A percentile compares a stretch with the other conserved stretches of the same genome.
Conservation (phyloP, 2,797 vertebrate genomes). For the Momotus momota region DNA sequence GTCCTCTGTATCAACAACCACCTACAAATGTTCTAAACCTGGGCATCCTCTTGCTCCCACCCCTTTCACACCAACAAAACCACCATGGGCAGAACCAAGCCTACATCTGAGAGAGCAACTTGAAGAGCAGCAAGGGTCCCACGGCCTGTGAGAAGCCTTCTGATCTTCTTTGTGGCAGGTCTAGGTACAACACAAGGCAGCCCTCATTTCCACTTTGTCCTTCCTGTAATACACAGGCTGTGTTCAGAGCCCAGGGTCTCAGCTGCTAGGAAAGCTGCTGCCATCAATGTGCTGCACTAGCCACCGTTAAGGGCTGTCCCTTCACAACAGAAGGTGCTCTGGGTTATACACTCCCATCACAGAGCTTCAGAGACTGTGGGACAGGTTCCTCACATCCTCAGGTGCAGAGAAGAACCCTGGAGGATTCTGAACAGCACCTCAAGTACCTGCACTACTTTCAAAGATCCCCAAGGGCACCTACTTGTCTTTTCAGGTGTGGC, state of each 20-base stretch:
- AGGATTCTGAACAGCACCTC: not conserved
- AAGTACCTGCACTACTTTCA: not conserved
- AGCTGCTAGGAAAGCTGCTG: not conserved
- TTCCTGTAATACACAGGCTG: not conserved
- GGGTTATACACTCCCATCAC: rapidly evolving
- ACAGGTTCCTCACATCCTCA: not conserved
- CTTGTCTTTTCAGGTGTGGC: not conserved
- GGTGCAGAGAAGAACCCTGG: not conserved
- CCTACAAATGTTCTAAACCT: not conserved
- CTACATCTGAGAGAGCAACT: not conserved
- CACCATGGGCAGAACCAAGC: not conserved
- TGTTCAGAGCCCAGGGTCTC: not conserved
- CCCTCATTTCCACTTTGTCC: not conserved
- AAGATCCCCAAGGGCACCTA: not conserved
- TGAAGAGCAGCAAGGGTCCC: not conserved
- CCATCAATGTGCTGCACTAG: not conserved
- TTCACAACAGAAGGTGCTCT: not conserved
- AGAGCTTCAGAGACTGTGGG: not conserved
- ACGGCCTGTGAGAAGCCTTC: not conserved
- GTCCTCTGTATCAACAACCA: not conserved
- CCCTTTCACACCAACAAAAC: not conserved
- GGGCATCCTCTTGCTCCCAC: not conserved
- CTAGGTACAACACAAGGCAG: not conserved
- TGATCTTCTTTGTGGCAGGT: not conserved
- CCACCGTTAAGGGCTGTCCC: not conserved